Conservation (phyloP, 2,888 invertebrate genomes). For the Copidosoma aretas region DNA sequence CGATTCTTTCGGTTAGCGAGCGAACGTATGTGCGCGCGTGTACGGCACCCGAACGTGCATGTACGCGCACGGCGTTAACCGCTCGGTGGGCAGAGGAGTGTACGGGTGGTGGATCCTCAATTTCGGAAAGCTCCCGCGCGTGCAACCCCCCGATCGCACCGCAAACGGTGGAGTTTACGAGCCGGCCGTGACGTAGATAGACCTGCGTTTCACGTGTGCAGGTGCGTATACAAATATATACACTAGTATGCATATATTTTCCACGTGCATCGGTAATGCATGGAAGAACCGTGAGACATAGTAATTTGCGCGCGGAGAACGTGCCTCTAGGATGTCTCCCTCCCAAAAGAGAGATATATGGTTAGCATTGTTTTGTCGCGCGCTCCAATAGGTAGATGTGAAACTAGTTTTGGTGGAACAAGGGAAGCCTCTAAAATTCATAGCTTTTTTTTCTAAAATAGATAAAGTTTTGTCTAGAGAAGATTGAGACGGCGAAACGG, state of each 20-base stretch:
- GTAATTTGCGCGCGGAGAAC: conserved; percentile 29
- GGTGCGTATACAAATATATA: not conserved
- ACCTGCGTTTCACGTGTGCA: conserved; percentile 33
- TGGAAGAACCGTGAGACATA: conserved; percentile 26
- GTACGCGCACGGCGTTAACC: not conserved
- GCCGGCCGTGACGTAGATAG: conserved; percentile 48
- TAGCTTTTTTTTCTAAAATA: too few relatives aligned
- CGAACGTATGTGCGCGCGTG: too few relatives aligned
- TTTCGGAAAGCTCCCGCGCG: not conserved
- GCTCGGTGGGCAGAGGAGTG: too few relatives aligned
- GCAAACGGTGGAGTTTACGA: conserved; percentile 47
- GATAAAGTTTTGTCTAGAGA: too few relatives aligned
- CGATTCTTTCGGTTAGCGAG: too few relatives aligned
- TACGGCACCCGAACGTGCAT: too few relatives aligned
- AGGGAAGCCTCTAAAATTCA: too few relatives aligned
- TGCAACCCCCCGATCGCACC: conserved; percentile 7
- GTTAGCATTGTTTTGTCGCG: too few relatives aligned
- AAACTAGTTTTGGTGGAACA: too few relatives aligned
- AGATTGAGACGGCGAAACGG: too few relatives aligned
- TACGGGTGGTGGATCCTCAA: too few relatives aligned
- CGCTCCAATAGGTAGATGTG: too few relatives aligned
- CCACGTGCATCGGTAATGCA: conserved; percentile 29
- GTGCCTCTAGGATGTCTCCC: not conserved
- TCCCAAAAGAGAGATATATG: not conserved
- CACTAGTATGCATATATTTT: conserved; percentile 5